These are phyloP conservation scores for Mobula birostris DNA, from an alignment of 2,113 vertebrate genomes.

Conservation along the genomic window DNA sequence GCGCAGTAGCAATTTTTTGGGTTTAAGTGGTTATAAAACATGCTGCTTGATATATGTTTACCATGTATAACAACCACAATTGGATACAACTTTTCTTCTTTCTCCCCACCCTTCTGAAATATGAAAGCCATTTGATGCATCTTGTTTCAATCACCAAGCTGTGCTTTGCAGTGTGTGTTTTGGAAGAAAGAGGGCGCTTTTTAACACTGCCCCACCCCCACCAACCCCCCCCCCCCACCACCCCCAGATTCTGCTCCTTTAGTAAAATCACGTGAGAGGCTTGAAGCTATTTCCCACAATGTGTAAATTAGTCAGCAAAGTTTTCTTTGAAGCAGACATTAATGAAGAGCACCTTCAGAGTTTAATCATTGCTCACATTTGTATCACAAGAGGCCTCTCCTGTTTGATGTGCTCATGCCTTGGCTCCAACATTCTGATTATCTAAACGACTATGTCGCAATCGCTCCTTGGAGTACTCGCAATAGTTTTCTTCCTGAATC, in stretches of 20 bases:
- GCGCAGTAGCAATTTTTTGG: constrained; percentile 43
- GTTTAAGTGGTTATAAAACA: constrained; percentile 54
- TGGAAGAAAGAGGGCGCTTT: constrained; percentile 65
- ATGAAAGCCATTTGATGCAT: constrained; percentile 46
- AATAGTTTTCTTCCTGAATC: constrained; percentile 40
- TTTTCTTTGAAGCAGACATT: constrained; percentile 84
- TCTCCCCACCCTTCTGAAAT: neutral
- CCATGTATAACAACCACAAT: constrained; percentile 51
- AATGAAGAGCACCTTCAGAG: constrained; percentile 88
- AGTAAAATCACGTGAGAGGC: constrained; percentile 75
- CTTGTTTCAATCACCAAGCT: constrained; percentile 45
- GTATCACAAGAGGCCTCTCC: constrained; percentile 66
- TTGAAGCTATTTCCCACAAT: constrained; percentile 95
- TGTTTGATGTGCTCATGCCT: constrained; percentile 78
- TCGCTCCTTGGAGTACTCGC: constrained; percentile 70
- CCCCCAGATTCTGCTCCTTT: constrained; percentile 23
- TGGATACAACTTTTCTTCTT: constrained; percentile 3
- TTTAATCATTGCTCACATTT: constrained; percentile 67
- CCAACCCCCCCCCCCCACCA: neutral
- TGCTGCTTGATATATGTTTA: constrained; percentile 41
- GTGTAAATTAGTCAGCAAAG: constrained; percentile 97
- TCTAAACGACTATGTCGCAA: constrained; percentile 73
- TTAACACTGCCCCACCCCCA: neutral
- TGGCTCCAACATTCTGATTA: constrained; percentile 69
- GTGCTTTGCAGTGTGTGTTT: constrained; percentile 55